These are phyloP conservation scores for Otolemur garnettii DNA, from an alignment of 2,113 vertebrate species.

Conservation along the genomic window DNA sequence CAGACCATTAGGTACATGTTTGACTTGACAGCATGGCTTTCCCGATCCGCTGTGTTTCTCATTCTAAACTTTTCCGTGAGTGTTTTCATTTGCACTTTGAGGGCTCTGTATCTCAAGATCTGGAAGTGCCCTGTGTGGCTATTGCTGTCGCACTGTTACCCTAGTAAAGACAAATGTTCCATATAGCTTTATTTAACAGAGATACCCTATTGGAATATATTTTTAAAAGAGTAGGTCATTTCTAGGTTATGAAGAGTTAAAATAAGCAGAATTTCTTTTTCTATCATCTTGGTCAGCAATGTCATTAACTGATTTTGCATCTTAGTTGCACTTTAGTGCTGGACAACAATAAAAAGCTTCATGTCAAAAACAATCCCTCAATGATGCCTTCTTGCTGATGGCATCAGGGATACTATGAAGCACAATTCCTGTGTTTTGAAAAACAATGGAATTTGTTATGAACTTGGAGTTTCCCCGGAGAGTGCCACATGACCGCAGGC, in stretches of 20 bases:
- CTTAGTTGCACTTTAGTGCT: constrained; percentile 20
- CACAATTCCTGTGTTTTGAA: constrained; percentile 82
- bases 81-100: constrained; percentile 35
- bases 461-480: constrained; percentile 83
- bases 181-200: not conserved
- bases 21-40: not conserved
- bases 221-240: constrained; percentile 20
- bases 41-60: not conserved
- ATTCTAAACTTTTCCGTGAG: not conserved
- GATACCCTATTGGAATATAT: constrained; percentile 40
- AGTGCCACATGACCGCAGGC: constrained; percentile 76
- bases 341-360: constrained; percentile 63
- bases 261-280: not conserved
- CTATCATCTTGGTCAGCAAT: not conserved
- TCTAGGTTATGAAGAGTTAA: constrained; percentile 26
- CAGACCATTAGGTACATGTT: not conserved
- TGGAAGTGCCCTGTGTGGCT: not conserved
- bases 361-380: constrained; percentile 75
- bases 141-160: not conserved
- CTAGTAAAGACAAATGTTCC: not conserved
- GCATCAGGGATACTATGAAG: constrained; percentile 59
- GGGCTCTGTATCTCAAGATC: not conserved
- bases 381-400: constrained; percentile 79
- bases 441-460: constrained; percentile 81
- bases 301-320: constrained; percentile 59